Percentiles rank a stretch among this genome's conserved stretches.
Evolutionary conservation across 2,888 invertebrate genomes (phyloP).

Genomic region (Drosophila leonis): DNA sequence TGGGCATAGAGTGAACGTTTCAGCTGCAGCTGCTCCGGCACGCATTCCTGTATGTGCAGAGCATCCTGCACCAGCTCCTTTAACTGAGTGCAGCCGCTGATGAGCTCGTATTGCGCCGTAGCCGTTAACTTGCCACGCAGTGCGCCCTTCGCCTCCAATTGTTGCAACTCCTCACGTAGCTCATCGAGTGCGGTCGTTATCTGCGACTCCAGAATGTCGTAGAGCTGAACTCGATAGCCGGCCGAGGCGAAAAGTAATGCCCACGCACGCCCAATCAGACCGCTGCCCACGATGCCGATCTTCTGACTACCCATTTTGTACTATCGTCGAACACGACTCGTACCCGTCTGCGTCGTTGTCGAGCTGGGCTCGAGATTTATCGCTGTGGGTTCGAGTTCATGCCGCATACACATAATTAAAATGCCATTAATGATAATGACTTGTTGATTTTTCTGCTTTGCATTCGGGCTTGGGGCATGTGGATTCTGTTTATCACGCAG

Average conservation of each 20-base stretch:
- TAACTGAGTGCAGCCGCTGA: constrained; percentile 90
- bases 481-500: constrained; percentile 22
- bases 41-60: constrained; percentile 95
- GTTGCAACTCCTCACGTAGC: constrained; percentile 90
- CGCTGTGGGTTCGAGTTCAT: constrained; percentile 62
- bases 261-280: constrained; percentile 98
- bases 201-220: constrained; percentile 92
- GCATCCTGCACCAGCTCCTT: constrained; percentile 91
- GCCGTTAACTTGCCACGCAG: constrained; percentile 91
- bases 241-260: constrained; percentile 97
- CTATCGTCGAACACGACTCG: constrained; percentile 21
- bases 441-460: constrained; percentile 44
- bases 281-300: constrained; percentile 94
- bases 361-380: constrained; percentile 60
- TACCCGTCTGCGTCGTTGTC: constrained; percentile 5
- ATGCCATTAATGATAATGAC: constrained; percentile 64
- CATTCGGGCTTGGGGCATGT: constrained; percentile 6
- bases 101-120: constrained; percentile 90
- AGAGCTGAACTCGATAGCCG: constrained; percentile 95
- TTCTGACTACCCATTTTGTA: constrained; percentile 87
- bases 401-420: constrained; percentile 55
- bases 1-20: constrained; percentile 92
- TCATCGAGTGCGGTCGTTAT: constrained; percentile 90
- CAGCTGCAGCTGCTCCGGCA: constrained; percentile 94
- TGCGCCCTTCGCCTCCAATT: constrained; percentile 89